Percentiles rank a stretch among this genome's conserved stretches.
Evolutionary conservation across 2,888 invertebrate genomes (phyloP).

Genomic region (Cephus rjabovi): DNA sequence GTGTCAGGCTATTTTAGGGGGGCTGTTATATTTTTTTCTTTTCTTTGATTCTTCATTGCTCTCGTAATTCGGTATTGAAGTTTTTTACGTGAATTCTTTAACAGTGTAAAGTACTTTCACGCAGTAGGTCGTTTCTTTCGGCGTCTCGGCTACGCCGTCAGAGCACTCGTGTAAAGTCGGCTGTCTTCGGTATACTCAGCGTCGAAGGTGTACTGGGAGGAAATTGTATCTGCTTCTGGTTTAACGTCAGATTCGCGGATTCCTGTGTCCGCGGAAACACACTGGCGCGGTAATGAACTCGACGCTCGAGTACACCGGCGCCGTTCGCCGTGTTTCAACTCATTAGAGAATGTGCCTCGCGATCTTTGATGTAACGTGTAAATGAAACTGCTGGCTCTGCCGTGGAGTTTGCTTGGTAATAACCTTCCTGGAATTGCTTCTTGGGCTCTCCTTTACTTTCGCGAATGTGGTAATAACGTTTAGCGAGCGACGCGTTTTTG

Average conservation of each 20-base stretch:
- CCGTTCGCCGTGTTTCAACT: constrained; percentile 56
- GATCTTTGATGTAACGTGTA: constrained; percentile 60
- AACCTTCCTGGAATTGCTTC: constrained; percentile 14
- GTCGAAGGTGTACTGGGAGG: neutral
- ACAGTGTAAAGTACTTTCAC: too few species aligned
- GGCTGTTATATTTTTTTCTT: accelerated
- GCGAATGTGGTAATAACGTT: constrained; percentile 40
- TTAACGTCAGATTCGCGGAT: neutral
- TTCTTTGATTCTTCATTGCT: neutral
- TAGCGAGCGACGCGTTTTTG: constrained; percentile 17
- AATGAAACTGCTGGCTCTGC: constrained; percentile 48
- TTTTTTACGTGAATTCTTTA: neutral
- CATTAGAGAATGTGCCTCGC: constrained; percentile 60
- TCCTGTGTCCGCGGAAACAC: neutral
- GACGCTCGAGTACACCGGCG: constrained; percentile 37
- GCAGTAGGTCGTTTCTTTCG: neutral
- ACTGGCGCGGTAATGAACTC: constrained; percentile 46
- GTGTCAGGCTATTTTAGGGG: neutral
- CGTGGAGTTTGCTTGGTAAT: constrained; percentile 42
- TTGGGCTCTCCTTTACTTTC: constrained; percentile 14
- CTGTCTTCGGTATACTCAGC: neutral
- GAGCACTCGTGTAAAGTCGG: neutral
- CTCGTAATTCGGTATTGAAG: neutral
- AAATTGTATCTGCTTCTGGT: neutral
- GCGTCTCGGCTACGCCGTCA: neutral